Evolutionary conservation across 2,113 vertebrate species (phyloP).

Genomic region (Pogonocichla stellata): DNA sequence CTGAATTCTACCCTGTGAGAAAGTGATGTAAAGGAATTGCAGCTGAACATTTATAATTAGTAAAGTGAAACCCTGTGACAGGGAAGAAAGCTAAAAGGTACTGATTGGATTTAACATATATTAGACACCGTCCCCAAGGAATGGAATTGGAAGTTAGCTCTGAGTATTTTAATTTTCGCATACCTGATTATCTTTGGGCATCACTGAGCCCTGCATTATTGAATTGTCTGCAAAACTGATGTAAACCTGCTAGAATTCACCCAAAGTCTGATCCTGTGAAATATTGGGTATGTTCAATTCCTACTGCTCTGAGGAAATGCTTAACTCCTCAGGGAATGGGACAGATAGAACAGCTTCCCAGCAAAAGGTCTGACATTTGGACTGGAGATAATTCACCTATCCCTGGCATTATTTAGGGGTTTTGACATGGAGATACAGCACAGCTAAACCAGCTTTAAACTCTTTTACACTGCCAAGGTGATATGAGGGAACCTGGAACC

Average conservation of each 20-base stretch:
- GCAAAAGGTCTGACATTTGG: background rate
- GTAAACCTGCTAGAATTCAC: background rate
- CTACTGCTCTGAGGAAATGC: background rate
- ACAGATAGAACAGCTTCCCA: background rate
- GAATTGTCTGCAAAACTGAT: background rate
- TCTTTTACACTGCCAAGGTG: background rate
- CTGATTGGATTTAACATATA: constrained; percentile 47
- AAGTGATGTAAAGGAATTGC: constrained; percentile 44
- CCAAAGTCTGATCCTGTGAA: background rate
- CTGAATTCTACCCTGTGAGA: constrained; percentile 9
- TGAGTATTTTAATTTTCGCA: background rate
- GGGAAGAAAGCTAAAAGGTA: constrained; percentile 31
- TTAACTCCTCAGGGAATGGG: background rate
- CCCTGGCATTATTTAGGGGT: background rate
- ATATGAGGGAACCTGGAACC: background rate
- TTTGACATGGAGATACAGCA: background rate
- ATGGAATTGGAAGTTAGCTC: background rate
- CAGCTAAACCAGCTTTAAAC: background rate
- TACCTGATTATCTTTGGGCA: constrained; percentile 8
- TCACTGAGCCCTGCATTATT: background rate
- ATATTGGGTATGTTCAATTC: background rate
- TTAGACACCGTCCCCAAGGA: constrained; percentile 29
- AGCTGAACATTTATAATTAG: constrained; percentile 57
- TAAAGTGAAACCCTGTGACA: constrained; percentile 51
- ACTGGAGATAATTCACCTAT: background rate